Evolutionary conservation across 2,113 vertebrate genomes (phyloP).

Genomic region (Elephas maximus): DNA sequence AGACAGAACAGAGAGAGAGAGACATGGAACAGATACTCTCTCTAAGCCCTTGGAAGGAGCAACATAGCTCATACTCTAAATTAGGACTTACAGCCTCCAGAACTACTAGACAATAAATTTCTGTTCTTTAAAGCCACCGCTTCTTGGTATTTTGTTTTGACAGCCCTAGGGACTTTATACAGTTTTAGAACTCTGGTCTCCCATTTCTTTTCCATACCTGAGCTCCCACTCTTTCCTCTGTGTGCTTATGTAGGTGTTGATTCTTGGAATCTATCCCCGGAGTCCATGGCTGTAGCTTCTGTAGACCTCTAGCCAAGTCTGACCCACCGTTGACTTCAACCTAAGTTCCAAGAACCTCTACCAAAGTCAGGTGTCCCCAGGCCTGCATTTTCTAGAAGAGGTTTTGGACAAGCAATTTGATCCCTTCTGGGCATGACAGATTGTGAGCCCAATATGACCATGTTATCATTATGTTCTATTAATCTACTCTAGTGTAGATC

Average conservation of each 20-base stretch:
- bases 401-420: slow-evolving; percentile 24
- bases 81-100: not conserved
- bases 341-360: slow-evolving; percentile 34
- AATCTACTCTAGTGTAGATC: not conserved
- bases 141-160: not conserved
- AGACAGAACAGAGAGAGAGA: no score
- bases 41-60: no score
- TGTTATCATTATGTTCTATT: not conserved
- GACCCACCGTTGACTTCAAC: not conserved
- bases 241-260: not conserved
- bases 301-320: not conserved
- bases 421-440: not conserved
- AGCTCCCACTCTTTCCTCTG: not conserved
- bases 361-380: not conserved
- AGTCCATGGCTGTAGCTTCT: not conserved
- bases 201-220: not conserved
- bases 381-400: not conserved
- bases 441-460: not conserved
- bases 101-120: not conserved
- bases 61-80: no score
- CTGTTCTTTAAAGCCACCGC: not conserved
- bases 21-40: no score
- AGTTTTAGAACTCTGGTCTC: not conserved
- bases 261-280: not conserved
- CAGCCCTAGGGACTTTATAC: not conserved